Evolutionary conservation across 2,888 invertebrate genomes (phyloP), one percentile per base, ranked within the genome.

Genomic region (Arctia plantaginis): DNA sequence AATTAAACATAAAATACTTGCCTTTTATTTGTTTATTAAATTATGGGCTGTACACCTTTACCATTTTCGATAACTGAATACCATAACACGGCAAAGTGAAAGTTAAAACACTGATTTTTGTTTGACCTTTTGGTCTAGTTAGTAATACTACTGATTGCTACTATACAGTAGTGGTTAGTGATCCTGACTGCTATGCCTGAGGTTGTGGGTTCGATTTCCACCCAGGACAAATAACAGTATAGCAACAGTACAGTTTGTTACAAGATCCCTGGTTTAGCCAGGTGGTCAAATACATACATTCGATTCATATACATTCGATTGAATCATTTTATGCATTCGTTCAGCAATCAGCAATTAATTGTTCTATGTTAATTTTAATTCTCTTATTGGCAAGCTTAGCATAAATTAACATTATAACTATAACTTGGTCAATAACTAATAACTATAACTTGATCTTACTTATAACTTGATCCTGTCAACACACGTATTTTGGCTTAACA

Each of bases 261-360:
- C 12, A 51, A 23, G 15, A 27, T 23, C 47, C 76, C 64, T 13
- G 69, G 82, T 84, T 81, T 74, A 77, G 69, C 81, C 81, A 69
- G 82, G 82, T 80, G 79, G 85, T 83, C 83, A 35, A 35, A 35
- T 44, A 27, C 77, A 84, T 81, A 81, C 18, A 41, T 35, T 51
- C 74, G 70, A 64, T 71, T 20, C 73, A 84, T 79, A n/a, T n/a
- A 27, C 77, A 84, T 81, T 82, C 18, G 47, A 39, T 51, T 74
- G 70, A 64, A 72, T 20, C 73, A 84, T 79, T 79, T 79, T 71
- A 84, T 76, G 77, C 75, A 84, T 77, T 76, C 75, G 74, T 69
- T 74, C 69, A 73, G 62, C 76, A 82, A 79, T 80, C 81, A 79
- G n/a, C n/a, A 81, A 55, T 82, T 84, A 84, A 77, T 82, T 84